Conservation (phyloP, 1,140 invertebrate genomes). For the Nomia melanderi region DNA sequence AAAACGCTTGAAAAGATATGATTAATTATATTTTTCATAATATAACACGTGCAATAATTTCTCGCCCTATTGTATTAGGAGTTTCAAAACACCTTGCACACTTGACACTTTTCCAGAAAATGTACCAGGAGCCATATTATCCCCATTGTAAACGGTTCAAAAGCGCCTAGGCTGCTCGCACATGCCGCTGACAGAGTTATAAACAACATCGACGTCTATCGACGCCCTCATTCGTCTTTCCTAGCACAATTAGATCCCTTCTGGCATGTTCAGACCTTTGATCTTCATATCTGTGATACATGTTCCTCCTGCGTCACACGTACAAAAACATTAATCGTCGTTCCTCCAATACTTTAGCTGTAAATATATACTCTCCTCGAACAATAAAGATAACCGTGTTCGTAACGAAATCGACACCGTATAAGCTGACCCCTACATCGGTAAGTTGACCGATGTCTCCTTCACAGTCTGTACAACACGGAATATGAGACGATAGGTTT, state of each 20-base stretch:
- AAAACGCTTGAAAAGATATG: too few relatives aligned
- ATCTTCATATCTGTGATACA: constrained; percentile 50
- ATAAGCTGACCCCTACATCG: constrained; percentile 15
- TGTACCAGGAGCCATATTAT: background rate
- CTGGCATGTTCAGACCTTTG: constrained; percentile 7
- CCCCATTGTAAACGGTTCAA: constrained; percentile 9
- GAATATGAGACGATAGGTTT: too few relatives aligned
- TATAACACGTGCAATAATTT: too few relatives aligned
- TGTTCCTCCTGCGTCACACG: constrained; percentile 4
- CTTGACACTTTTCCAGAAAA: constrained; percentile 2
- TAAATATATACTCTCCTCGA: constrained; percentile 39
- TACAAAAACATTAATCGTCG: constrained; percentile 52
- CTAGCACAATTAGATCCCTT: constrained; percentile 53
- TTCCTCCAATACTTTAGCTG: constrained; percentile 9
- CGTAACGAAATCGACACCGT: background rate
- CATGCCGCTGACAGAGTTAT: constrained; percentile 24
- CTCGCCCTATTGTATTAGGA: too few relatives aligned
- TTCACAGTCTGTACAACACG: too few relatives aligned
- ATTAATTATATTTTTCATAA: too few relatives aligned
- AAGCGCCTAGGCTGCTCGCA: background rate
- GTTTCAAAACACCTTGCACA: background rate
- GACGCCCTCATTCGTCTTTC: constrained; percentile 38
- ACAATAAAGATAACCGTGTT: background rate
- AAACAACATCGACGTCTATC: constrained; percentile 35
- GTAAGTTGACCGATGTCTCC: constrained; percentile 34